Evolutionary conservation across 2,113 vertebrate genomes (phyloP).

Genomic region (Irena cyanogastra): DNA sequence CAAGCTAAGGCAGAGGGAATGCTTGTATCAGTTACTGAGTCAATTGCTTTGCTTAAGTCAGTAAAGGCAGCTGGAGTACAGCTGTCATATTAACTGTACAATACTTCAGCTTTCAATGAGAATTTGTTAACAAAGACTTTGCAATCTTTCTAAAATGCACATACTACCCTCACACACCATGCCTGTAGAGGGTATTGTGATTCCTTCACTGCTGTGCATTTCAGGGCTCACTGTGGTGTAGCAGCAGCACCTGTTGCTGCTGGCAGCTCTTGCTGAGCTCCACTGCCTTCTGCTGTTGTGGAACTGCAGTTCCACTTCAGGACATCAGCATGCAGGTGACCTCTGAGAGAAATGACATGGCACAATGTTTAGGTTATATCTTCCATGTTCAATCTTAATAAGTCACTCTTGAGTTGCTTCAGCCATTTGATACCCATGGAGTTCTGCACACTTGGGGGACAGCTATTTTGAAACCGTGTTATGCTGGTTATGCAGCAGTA

Average conservation of each 20-base stretch:
- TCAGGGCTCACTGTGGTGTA: not conserved
- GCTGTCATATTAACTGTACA: not conserved
- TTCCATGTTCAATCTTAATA: not conserved
- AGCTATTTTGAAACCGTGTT: not conserved
- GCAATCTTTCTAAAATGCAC: not conserved
- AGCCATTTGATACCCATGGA: not conserved
- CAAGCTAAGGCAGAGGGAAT: not conserved
- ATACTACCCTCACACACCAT: no score
- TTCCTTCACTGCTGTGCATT: not conserved
- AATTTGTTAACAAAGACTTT: not conserved
- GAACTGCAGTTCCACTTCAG: not conserved
- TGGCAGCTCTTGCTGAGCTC: not conserved
- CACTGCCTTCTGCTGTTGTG: not conserved
- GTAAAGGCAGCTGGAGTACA: not conserved
- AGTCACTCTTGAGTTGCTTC: not conserved
- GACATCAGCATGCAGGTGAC: no score
- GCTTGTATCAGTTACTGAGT: not conserved
- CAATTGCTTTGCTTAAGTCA: not conserved
- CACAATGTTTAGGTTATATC: not conserved
- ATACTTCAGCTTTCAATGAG: not conserved
- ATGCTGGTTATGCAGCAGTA: not conserved
- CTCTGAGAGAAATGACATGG: not conserved
- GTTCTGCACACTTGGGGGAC: not conserved
- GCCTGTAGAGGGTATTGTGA: accelerated
- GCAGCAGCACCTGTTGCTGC: not conserved